Conservation (phyloP, 2,797 vertebrate genomes). For the Poecilia wingei region DNA sequence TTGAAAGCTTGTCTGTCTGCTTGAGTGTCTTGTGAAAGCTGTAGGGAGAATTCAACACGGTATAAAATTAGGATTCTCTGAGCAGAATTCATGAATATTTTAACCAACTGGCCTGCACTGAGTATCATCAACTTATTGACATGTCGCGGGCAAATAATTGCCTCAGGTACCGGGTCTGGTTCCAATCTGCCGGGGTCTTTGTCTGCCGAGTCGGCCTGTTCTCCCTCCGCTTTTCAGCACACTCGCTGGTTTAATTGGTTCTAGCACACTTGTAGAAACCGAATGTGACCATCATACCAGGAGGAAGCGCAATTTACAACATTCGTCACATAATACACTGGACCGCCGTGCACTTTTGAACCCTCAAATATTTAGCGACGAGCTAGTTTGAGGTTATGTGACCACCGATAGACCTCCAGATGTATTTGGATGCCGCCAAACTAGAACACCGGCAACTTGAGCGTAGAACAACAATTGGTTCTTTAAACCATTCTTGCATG, state of each 20-base stretch:
- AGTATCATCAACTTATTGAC: slow-evolving; percentile 12
- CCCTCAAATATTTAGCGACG: background rate
- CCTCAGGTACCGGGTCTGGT: slow-evolving; percentile 1
- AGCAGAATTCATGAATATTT: slow-evolving; percentile 1
- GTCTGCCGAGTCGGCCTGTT: slow-evolving; percentile 6
- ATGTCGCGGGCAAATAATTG: background rate
- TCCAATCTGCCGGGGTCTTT: background rate
- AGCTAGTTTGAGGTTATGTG: background rate
- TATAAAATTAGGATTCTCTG: slow-evolving; percentile 4
- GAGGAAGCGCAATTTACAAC: background rate
- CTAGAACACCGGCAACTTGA: background rate
- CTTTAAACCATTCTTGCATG: background rate
- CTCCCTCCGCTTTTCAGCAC: background rate
- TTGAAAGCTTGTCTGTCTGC: slow-evolving; percentile 20
- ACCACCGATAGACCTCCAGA: background rate
- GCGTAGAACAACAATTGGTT: background rate
- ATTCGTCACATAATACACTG: background rate
- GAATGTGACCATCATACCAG: slow-evolving; percentile 2
- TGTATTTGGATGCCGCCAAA: background rate
- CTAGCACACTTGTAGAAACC: background rate
- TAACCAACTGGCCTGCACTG: background rate
- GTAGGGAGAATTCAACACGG: background rate
- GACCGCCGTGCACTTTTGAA: background rate
- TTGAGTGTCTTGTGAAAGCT: slow-evolving; percentile 14
- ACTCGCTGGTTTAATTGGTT: slow-evolving; percentile 1